phyloP scores from a whole-genome alignment of 2,113 vertebrate genomes.

The Indri indri region DNA sequence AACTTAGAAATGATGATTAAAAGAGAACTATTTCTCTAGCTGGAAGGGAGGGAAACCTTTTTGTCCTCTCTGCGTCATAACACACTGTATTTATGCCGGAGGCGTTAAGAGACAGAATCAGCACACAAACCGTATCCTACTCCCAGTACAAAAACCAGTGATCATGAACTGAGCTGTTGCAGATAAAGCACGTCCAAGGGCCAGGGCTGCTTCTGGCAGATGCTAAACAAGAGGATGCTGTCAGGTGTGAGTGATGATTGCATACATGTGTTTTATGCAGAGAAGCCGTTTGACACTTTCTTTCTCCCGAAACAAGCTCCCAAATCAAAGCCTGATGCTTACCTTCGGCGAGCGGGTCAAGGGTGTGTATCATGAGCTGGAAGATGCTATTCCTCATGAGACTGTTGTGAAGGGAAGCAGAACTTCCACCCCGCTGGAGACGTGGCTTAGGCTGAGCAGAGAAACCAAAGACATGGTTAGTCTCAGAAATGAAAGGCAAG shows the following conservation, averaged over 20 bases:
- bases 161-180: neutral
- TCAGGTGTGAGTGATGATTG: neutral
- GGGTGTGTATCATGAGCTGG: conserved; percentile 98
- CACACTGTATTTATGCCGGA: neutral
- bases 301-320: neutral
- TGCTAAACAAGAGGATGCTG: neutral
- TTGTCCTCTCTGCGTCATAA: neutral
- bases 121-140: neutral
- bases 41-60: conserved; percentile 9
- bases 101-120: conserved; percentile 10
- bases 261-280: neutral
- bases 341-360: conserved; percentile 95
- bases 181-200: neutral
- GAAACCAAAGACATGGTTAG: neutral
- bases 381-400: conserved; percentile 99
- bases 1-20: neutral
- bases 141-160: neutral
- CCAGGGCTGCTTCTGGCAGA: conserved; percentile 18
- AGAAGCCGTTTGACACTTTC: neutral
- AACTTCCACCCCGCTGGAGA: conserved; percentile 95
- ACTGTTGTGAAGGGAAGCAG: conserved; percentile 97
- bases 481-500: neutral
- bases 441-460: conserved; percentile 91
- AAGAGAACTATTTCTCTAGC: neutral
- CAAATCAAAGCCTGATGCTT: conserved; percentile 44